Conservation (phyloP, 2,113 vertebrate genomes). For the Jaculus jaculus region DNA sequence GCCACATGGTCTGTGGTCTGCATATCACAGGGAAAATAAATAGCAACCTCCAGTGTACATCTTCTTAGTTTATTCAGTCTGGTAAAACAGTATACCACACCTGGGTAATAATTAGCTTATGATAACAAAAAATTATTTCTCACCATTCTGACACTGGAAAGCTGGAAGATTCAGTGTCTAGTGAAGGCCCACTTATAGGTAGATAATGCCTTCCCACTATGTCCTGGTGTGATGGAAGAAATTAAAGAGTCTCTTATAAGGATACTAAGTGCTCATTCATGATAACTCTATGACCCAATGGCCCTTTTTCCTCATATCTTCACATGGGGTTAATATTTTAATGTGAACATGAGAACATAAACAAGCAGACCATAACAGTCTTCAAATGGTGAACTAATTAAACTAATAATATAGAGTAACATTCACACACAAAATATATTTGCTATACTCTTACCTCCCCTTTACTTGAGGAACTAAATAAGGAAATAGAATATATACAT, state of each 20-base stretch:
- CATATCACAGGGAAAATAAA: background rate
- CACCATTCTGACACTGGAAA: background rate
- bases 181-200: background rate
- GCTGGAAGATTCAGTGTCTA: background rate
- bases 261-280: background rate
- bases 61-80: background rate
- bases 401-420: too few relatives aligned
- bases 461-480: slow-evolving; percentile 25
- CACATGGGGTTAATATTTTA: background rate
- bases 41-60: background rate
- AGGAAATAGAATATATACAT: background rate
- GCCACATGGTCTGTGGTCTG: background rate
- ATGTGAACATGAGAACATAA: background rate
- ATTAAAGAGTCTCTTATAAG: background rate
- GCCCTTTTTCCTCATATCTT: background rate
- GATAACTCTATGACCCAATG: background rate
- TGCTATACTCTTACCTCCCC: background rate
- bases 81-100: background rate
- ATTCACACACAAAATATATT: background rate
- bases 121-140: background rate
- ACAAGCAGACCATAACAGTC: background rate
- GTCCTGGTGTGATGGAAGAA: background rate
- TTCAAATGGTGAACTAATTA: too few relatives aligned
- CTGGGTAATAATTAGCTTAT: background rate
- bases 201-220: background rate